Conservation (phyloP, 35 echinoderm and acorn worm species). For the Anneissia japonica region DNA sequence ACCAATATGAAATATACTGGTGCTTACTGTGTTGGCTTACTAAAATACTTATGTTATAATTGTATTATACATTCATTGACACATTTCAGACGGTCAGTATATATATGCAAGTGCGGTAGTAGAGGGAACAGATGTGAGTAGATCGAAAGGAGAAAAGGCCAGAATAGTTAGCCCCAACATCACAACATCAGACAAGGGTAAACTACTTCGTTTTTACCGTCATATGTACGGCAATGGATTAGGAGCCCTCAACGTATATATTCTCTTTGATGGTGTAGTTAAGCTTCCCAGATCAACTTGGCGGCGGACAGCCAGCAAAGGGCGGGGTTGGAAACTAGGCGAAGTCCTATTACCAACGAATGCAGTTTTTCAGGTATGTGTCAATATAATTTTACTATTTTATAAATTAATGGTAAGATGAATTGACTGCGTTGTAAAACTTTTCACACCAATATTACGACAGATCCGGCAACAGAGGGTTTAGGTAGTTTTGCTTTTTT, state of each 20-base stretch:
- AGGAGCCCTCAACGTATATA: constrained; percentile 66
- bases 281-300: constrained; percentile 40
- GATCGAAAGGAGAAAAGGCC: constrained; percentile 19
- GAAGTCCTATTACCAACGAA: constrained; percentile 73
- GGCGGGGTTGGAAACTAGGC: constrained; percentile 54
- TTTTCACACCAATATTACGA: too few species aligned
- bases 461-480: too few species aligned
- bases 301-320: constrained; percentile 44
- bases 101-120: constrained; percentile 30
- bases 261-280: constrained; percentile 33
- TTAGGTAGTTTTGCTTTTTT: too few species aligned
- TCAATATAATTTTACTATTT: not conserved
- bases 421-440: not conserved
- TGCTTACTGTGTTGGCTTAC: too few species aligned
- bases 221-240: constrained; percentile 73
- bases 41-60: too few species aligned
- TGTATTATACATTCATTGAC: too few species aligned
- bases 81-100: constrained; percentile 23
- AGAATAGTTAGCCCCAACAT: constrained; percentile 47
- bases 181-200: constrained; percentile 15
- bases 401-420: not conserved
- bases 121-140: not conserved
- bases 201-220: constrained; percentile 70
- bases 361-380: not conserved
- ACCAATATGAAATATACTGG: too few species aligned